Conservation (phyloP, 2,888 invertebrate species). For the Thyatira batis region DNA sequence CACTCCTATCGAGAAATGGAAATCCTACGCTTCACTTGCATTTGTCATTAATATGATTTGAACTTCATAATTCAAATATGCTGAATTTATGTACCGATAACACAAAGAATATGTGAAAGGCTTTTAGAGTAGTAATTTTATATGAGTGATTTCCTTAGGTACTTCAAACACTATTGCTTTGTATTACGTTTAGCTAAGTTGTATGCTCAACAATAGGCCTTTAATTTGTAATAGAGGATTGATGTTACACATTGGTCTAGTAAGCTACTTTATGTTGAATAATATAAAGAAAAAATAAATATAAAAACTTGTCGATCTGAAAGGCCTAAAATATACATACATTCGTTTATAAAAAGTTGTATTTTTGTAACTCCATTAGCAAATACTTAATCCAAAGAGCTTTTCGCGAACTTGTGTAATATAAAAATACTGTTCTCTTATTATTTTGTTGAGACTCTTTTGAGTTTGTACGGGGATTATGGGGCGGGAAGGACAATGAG, state of each 20-base stretch:
- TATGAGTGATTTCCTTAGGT: no score
- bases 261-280: no score
- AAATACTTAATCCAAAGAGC: not conserved
- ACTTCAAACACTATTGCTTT: no score
- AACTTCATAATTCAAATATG: conserved; percentile 46
- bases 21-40: conserved; percentile 65
- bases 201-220: no score
- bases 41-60: conserved; percentile 71
- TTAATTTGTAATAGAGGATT: no score
- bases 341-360: not conserved
- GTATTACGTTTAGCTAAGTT: no score
- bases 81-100: conserved; percentile 27
- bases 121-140: no score
- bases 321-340: not conserved
- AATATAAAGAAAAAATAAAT: no score
- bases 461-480: conserved; percentile 11
- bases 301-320: no score
- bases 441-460: conserved; percentile 9
- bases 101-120: no score
- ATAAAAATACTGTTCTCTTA: conserved; percentile 4
- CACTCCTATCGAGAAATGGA: conserved; percentile 64
- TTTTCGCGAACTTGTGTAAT: not conserved
- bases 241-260: no score
- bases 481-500: conserved; percentile 27
- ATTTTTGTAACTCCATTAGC: conserved; percentile 2